Evolutionary conservation across 2,797 vertebrate species (phyloP).

Genomic region (Microchirus variegatus): DNA sequence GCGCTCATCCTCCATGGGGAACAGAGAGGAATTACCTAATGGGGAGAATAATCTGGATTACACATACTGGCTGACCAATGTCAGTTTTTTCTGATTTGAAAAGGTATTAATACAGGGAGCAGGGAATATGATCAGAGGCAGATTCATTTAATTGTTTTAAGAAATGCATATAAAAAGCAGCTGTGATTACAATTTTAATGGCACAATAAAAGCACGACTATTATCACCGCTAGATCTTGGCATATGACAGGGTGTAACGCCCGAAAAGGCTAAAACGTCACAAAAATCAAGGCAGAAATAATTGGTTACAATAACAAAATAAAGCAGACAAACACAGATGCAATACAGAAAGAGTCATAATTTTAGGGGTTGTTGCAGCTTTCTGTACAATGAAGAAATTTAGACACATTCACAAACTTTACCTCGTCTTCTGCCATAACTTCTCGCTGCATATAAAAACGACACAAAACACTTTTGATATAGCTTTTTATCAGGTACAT

Average conservation of each 20-base stretch:
- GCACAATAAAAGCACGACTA: constrained; percentile 24
- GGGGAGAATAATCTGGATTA: constrained; percentile 26
- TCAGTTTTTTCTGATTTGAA: not conserved
- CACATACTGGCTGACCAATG: constrained; percentile 9
- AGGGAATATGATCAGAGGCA: constrained; percentile 11
- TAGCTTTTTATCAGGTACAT: constrained; percentile 23
- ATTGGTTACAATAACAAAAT: constrained; percentile 33
- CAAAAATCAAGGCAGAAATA: constrained; percentile 27
- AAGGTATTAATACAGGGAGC: constrained; percentile 9
- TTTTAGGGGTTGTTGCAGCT: constrained; percentile 25
- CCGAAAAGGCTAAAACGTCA: not conserved
- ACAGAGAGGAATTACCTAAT: constrained; percentile 94
- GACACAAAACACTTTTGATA: constrained; percentile 85
- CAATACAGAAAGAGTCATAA: constrained; percentile 31
- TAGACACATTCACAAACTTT: constrained; percentile 75
- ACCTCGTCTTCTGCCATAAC: constrained; percentile 99
- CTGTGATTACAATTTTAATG: constrained; percentile 27
- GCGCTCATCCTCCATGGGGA: constrained; percentile 95
- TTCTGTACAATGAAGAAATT: constrained; percentile 32
- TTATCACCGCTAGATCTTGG: constrained; percentile 18
- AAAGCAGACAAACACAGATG: constrained; percentile 56
- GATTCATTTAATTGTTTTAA: constrained; percentile 13
- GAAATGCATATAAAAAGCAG: constrained; percentile 25
- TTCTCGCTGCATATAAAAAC: constrained; percentile 99
- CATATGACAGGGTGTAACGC: not conserved